Evolutionary conservation across 2,797 vertebrate genomes (phyloP).

Genomic region (Pantherophis vulpinus): DNA sequence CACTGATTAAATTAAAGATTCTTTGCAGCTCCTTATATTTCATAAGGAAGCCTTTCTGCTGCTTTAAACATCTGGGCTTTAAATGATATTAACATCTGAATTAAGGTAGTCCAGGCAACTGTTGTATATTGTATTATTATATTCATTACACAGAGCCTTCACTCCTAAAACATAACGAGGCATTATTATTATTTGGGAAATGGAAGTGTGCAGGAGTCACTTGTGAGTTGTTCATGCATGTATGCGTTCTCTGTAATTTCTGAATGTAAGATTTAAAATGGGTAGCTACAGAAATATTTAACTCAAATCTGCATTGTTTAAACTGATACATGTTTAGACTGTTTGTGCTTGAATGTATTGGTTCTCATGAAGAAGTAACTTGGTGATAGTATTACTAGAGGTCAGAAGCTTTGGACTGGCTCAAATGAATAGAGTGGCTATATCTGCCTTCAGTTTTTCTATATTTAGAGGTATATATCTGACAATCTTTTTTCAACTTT

Average conservation of each 20-base stretch:
- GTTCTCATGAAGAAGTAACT: neutral
- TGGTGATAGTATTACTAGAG: neutral
- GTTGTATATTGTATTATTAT: neutral
- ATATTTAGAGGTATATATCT: constrained; percentile 13
- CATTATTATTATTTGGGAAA: neutral
- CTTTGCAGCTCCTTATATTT: neutral
- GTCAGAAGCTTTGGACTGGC: neutral
- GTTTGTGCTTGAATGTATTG: neutral
- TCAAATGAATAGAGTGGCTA: neutral
- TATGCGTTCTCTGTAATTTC: neutral
- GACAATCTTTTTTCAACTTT: constrained; percentile 45
- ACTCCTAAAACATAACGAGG: neutral
- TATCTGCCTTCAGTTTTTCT: neutral
- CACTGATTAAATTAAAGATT: neutral
- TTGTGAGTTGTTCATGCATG: neutral
- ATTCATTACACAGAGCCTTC: neutral
- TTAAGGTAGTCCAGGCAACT: neutral
- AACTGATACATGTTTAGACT: neutral
- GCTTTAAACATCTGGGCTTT: neutral
- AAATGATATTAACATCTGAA: neutral
- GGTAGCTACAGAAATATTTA: neutral
- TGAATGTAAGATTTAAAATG: neutral
- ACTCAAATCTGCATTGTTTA: neutral
- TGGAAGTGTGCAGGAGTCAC: neutral
- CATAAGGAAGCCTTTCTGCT: neutral